phyloP scores from a whole-genome alignment of 1,140 invertebrate species.

The Bombus waltoni region DNA sequence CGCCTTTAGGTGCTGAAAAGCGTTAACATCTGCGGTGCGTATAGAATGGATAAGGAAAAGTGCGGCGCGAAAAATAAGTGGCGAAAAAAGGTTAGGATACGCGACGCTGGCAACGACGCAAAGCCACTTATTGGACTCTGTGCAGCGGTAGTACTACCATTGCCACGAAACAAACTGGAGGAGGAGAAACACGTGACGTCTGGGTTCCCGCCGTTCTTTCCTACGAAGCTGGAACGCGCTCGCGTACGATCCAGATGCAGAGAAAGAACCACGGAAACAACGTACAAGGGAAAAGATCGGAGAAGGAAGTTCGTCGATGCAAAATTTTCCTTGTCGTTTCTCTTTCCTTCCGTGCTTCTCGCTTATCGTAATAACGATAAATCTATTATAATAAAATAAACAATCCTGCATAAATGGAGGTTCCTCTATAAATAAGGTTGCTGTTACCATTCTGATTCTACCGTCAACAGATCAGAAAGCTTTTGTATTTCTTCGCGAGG shows the following conservation, averaged over 20 bases:
- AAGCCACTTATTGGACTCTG: conserved; percentile 35
- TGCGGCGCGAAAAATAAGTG: conserved; percentile 21
- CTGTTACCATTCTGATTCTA: background rate
- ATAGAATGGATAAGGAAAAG: background rate
- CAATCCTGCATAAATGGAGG: too few species aligned
- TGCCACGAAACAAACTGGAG: conserved; percentile 18
- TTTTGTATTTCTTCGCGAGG: too few species aligned
- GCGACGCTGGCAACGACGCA: conserved; percentile 29
- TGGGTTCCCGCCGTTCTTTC: conserved; percentile 67
- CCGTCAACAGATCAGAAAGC: background rate
- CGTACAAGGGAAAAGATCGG: background rate
- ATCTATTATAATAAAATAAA: too few species aligned
- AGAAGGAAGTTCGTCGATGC: background rate
- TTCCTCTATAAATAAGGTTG: too few species aligned
- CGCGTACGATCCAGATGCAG: background rate
- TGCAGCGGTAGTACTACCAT: conserved; percentile 47
- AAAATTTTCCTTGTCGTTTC: background rate
- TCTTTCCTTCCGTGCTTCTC: background rate
- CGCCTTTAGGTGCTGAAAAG: background rate
- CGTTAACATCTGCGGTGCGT: conserved; percentile 2
- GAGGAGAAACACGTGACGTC: conserved; percentile 70
- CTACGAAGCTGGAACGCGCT: conserved; percentile 29
- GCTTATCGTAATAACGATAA: too few species aligned
- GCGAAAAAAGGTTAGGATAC: conserved; percentile 38
- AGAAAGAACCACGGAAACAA: conserved; percentile 10